Evolutionary conservation across 1,140 invertebrate genomes (phyloP), one percentile per base, ranked within the genome.

Genomic region (Nymphalis io): DNA sequence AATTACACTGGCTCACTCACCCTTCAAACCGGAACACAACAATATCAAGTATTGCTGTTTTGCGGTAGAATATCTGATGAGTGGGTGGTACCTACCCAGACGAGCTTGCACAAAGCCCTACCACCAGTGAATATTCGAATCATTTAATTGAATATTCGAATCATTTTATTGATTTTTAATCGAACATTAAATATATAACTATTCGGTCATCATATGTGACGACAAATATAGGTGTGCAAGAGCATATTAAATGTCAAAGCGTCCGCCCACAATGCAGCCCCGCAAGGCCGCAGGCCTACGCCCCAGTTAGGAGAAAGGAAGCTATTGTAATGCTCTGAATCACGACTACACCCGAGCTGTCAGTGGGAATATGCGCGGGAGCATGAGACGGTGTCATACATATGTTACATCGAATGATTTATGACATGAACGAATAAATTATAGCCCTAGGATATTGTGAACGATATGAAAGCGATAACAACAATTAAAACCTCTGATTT

Each of bases 291-390:
- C 51, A 69, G 62, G 78, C 83, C 85, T 80, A 87, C 83, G 80
- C 68, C 73, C 80, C 74, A 79, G 72, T 82, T 82, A 73, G 74
- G 78, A 81, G 81, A 85, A 83, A 85, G 83, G 80, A 79, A 71
- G 68, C 75, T 73, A 82, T 79, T 83, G 81, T 80, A 74, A 71
- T 74, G 71, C 68, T 72, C 70, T 75, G 74, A 80, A 77, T 76
- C 80, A 75, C 67, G 73, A 71, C 57, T 57, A 48, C 20, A 18
- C 44, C 27, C 13, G 8, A 39, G n/a, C n/a, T 59, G 40, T 42
- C 53, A 38, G 57, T 57, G 62, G 42, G 64, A 59, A 42, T 60
- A 27, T 60, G 65, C 57, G 57, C 57, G 27, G 51, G 51, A 55
- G 51, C 51, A 55, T 6, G 51, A 13, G 20, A 10, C 48, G 20